Conservation (phyloP, 2,113 vertebrate species). For the Aegithalos caudatus region DNA sequence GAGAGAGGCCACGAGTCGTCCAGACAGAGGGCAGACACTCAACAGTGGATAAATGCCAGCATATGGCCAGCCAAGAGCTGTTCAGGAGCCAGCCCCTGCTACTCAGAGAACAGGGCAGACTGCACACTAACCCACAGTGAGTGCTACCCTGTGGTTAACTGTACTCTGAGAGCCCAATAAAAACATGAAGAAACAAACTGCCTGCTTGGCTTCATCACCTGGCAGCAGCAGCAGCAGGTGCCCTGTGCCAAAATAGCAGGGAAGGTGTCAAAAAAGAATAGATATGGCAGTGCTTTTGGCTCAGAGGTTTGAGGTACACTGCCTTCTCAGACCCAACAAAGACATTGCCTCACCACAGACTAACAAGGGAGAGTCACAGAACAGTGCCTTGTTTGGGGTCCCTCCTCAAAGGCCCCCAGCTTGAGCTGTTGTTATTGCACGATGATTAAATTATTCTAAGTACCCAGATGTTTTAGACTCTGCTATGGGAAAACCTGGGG, state of each 20-base stretch:
- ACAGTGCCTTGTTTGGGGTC: background rate
- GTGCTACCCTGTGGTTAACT: background rate
- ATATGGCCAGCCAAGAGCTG: background rate
- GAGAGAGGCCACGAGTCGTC: background rate
- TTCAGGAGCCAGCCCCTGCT: background rate
- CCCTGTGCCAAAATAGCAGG: background rate
- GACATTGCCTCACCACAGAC: background rate
- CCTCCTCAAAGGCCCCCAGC: background rate
- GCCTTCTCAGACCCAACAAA: background rate
- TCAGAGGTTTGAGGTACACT: fast-evolving
- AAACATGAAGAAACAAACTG: background rate
- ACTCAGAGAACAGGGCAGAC: background rate
- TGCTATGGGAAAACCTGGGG: background rate
- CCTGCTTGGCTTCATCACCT: background rate
- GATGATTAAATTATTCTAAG: background rate
- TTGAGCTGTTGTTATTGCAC: background rate
- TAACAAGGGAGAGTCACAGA: fast-evolving
- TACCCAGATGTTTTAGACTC: background rate
- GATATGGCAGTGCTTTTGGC: fast-evolving
- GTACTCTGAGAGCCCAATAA: background rate
- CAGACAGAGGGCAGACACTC: conserved; percentile 28
- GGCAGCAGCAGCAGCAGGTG: background rate
- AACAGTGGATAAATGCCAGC: background rate
- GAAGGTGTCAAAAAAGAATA: background rate
- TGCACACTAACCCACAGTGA: background rate